Base-by-base conservation (phyloP, 2,888 invertebrate genomes). In the Ceratothoa steindachneri region DNA sequence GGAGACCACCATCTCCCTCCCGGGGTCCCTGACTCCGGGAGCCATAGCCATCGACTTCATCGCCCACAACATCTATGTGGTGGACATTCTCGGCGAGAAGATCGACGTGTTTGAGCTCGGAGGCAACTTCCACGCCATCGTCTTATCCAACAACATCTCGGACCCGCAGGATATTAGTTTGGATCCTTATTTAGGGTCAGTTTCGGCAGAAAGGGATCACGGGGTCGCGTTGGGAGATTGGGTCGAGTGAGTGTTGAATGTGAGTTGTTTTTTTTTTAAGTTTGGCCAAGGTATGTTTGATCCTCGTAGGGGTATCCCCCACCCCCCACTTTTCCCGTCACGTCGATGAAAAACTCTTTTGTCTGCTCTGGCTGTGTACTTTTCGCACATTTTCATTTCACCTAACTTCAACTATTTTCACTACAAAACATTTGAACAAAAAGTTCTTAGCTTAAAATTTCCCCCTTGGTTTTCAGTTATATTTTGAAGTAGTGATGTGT, bases 21-120 rank as follows among this genome's bases (percentile, higher is more conserved):
- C 93, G 0, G 93, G 93, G 0, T 92, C 93, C 0, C 95, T 95
- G 94, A 88, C 92, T 0, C 95, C 95, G 0, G 91, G 93, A 0
- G 91, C 95, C 0, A 84, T 98, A 68, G 97, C 98, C 7, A 92
- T 97, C 19, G 98, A 98, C 86, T 99, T 97, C 95, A 90, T 98
- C 60, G 95, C 95, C 0, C 92, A 95, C 84, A 97, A 97, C 84
- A 87, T 99, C 7, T 98, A 97, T 85, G 93, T 97, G 24, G 94
- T 94, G 0, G 97, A 98, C 84, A 89, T 92, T 24, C 88, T 95
- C 27, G 95, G 95, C 0, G 93, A 95, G 84, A 95, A 94, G 86
- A 91, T 99, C 73, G 97, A 97, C 83, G 91, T 98, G 0, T 93
- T 96, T 83, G 95, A 95, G 84, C 86, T 96, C 81, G 91, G 90